Conservation (phyloP, 2,113 vertebrate species). For the Xiphophorus couchianus region DNA sequence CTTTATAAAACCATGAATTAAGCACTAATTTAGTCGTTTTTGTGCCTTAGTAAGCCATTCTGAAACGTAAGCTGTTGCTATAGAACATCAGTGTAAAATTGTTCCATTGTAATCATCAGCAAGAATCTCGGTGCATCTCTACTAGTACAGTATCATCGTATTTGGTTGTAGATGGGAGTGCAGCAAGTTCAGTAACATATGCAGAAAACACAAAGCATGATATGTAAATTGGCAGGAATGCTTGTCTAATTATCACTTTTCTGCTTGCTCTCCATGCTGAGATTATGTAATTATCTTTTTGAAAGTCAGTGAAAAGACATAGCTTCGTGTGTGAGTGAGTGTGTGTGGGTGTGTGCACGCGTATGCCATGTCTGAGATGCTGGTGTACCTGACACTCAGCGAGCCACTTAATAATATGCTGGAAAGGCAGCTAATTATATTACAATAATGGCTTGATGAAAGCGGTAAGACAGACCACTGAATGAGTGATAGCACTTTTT, state of each 20-base stretch:
- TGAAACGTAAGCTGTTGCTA: no score
- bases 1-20: no score
- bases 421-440: constrained; percentile 82
- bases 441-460: constrained; percentile 80
- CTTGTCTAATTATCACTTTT: constrained; percentile 82
- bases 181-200: constrained; percentile 17
- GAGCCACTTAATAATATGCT: constrained; percentile 80
- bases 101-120: background rate
- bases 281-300: constrained; percentile 81
- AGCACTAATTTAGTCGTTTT: no score
- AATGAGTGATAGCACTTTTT: constrained; percentile 57
- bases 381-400: constrained; percentile 80
- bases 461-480: constrained; percentile 66
- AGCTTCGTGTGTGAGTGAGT: constrained; percentile 57
- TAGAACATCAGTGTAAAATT: background rate
- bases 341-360: constrained; percentile 51
- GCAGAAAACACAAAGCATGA: constrained; percentile 35
- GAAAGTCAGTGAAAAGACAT: constrained; percentile 72
- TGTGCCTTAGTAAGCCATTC: no score
- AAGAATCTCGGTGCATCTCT: background rate
- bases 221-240: constrained; percentile 78
- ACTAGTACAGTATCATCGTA: constrained; percentile 12
- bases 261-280: constrained; percentile 66
- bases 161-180: constrained; percentile 21
- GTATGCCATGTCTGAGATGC: constrained; percentile 63